Percentiles rank a stretch among this genome's conserved stretches.
Evolutionary conservation across 2,113 vertebrate species (phyloP).

Genomic region (Strix uralensis): DNA sequence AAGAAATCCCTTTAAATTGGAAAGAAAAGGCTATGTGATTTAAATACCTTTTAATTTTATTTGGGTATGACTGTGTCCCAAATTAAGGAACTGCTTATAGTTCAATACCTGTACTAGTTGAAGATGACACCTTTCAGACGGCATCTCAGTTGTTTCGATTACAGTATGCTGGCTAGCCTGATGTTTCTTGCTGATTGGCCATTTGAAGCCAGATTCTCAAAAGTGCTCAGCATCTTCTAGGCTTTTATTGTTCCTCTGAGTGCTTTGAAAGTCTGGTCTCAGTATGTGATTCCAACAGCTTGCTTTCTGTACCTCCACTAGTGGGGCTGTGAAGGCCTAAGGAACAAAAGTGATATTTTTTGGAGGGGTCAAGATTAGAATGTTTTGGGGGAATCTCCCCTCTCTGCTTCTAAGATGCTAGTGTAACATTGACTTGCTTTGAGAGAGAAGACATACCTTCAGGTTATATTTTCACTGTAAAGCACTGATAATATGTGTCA

Average conservation of each 20-base stretch:
- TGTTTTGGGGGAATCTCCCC: neutral
- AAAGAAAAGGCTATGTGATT: neutral
- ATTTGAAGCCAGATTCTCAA: neutral
- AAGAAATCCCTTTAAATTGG: neutral
- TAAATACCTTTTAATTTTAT: neutral
- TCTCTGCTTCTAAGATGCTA: neutral
- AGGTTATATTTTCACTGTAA: neutral
- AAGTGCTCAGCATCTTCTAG: neutral
- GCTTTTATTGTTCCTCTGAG: neutral
- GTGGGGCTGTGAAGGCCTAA: neutral
- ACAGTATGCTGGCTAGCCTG: neutral
- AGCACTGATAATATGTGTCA: neutral
- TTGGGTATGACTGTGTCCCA: neutral
- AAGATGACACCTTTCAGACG: neutral
- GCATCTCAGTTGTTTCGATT: neutral
- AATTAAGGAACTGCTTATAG: neutral
- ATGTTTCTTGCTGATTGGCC: neutral
- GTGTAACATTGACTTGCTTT: neutral
- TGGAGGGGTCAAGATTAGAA: neutral
- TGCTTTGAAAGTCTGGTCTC: neutral
- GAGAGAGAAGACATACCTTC: neutral
- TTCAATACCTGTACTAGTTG: neutral
- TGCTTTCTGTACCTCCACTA: neutral
- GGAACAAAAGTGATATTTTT: neutral
- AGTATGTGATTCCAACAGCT: neutral